phyloP scores from a whole-genome alignment of 2,888 invertebrate species.

The Papilio demoleus region DNA sequence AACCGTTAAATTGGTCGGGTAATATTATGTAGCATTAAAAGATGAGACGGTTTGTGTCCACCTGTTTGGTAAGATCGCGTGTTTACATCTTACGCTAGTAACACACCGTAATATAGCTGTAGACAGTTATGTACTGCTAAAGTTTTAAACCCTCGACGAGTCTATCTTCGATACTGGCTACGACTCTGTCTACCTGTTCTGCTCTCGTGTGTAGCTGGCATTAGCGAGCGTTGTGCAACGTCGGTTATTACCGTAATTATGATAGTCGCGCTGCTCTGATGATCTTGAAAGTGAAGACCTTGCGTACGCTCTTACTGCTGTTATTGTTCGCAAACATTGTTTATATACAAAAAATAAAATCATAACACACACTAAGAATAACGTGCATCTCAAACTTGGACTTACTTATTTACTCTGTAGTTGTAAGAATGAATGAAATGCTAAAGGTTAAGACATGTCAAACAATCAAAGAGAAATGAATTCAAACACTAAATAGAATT shows the following conservation, averaged over 20 bases:
- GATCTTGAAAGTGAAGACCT: conserved; percentile 84
- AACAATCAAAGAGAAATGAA: too few species aligned
- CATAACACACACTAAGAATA: not conserved
- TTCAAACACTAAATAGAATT: not conserved
- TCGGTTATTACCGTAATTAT: conserved; percentile 77
- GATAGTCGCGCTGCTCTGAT: conserved; percentile 74
- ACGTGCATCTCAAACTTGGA: too few species aligned
- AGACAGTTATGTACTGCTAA: not conserved
- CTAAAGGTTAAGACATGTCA: too few species aligned
- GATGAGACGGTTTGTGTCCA: conserved; percentile 29
- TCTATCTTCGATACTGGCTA: not conserved
- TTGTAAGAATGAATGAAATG: too few species aligned
- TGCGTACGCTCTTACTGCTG: conserved; percentile 57
- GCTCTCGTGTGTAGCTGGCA: not conserved
- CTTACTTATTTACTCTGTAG: too few species aligned
- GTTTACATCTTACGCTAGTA: conserved; percentile 42
- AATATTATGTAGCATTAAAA: conserved; percentile 32
- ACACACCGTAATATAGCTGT: not conserved
- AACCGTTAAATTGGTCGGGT: conserved; percentile 27
- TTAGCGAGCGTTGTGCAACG: conserved; percentile 66
- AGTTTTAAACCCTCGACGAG: not conserved
- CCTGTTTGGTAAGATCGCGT: conserved; percentile 60
- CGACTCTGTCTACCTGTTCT: not conserved
- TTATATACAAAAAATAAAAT: conserved; percentile 60
- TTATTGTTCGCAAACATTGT: conserved; percentile 58